Conservation (phyloP, 92 coral and sea anemone species). For the Porites rus region DNA sequence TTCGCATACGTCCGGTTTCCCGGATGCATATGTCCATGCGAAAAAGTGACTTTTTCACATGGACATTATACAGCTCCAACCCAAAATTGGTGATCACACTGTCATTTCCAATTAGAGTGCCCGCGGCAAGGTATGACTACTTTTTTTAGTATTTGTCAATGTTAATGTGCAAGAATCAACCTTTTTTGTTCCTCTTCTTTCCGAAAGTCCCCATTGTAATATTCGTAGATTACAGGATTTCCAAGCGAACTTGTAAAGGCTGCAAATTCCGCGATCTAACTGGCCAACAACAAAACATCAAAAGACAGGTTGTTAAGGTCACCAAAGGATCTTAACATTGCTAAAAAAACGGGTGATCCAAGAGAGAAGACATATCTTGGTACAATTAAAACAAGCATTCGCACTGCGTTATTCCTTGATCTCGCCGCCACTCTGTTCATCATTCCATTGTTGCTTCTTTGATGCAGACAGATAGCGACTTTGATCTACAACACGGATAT, state of each 20-base stretch:
- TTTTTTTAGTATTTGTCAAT: neutral
- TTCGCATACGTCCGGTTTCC: no score
- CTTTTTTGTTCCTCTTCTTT: conserved; percentile 24
- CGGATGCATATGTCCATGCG: no score
- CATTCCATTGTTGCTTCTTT: conserved; percentile 43
- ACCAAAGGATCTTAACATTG: conserved; percentile 59
- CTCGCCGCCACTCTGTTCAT: conserved; percentile 59
- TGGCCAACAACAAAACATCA: conserved; percentile 35
- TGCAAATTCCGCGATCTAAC: conserved; percentile 31
- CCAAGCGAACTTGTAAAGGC: conserved; percentile 52
- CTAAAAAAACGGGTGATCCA: conserved; percentile 54
- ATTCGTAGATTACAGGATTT: conserved; percentile 66
- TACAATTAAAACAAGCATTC: conserved; percentile 64
- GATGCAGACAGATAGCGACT: conserved; percentile 37
- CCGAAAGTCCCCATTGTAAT: conserved; percentile 62
- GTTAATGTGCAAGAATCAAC: neutral
- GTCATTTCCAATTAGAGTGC: neutral
- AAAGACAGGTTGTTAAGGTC: conserved; percentile 23
- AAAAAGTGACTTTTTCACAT: no score
- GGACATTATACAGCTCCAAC: neutral
- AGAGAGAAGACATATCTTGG: conserved; percentile 50
- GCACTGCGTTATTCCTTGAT: conserved; percentile 67
- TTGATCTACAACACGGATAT: conserved; percentile 53
- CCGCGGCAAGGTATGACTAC: neutral
- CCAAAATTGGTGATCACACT: neutral